Percentiles rank a stretch among this genome's conserved stretches.
Conservation (phyloP, 2,113 vertebrate species). For the Zosterops pallidus region DNA sequence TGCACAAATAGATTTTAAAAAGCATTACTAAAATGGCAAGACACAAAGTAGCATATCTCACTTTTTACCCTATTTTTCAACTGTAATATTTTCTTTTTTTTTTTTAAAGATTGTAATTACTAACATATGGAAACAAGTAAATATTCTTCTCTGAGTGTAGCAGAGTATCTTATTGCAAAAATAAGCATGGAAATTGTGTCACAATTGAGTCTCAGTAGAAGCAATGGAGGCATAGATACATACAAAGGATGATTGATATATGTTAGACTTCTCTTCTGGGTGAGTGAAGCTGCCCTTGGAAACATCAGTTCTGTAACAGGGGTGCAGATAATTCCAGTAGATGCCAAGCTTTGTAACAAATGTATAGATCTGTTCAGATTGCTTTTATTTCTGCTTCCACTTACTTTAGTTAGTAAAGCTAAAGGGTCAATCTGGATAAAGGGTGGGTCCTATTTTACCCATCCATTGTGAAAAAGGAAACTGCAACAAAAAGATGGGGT, state of each 20-base stretch:
- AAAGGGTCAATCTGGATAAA: not conserved
- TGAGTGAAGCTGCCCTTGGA: not conserved
- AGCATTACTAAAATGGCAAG: not conserved
- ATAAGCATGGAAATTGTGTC: not conserved
- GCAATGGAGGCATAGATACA: not conserved
- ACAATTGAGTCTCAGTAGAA: not conserved
- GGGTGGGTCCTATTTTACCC: not conserved
- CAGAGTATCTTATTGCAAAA: not conserved
- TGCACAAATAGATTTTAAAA: not conserved
- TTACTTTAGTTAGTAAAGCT: not conserved
- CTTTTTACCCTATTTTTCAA: not conserved
- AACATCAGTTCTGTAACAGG: not conserved
- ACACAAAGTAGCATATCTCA: not conserved
- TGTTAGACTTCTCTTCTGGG: not conserved
- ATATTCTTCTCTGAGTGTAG: not conserved
- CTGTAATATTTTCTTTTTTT: not conserved
- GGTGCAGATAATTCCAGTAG: not conserved
- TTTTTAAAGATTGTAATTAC: not conserved
- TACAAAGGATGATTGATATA: not conserved
- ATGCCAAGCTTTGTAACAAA: not conserved
- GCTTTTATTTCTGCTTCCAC: not conserved
- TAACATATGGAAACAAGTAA: not conserved
- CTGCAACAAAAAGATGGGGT: not conserved
- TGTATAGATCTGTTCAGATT: not conserved
- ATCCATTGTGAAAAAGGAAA: not conserved